These are phyloP conservation scores for Pristis pectinata DNA, from an alignment of 2,797 vertebrate genomes.

Conservation along the genomic window DNA sequence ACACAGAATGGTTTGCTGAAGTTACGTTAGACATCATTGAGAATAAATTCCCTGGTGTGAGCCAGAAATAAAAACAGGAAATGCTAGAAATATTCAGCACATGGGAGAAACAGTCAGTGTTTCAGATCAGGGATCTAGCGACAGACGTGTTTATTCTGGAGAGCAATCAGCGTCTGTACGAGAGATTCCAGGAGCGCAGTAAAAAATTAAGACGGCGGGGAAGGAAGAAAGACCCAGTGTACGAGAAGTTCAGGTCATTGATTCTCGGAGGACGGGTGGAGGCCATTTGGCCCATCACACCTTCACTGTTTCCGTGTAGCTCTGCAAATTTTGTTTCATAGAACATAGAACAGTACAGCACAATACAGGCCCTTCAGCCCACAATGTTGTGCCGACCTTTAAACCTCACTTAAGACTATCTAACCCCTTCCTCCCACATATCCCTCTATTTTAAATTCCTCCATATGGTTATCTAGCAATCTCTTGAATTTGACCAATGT, in stretches of 20 bases:
- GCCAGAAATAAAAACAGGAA: background rate
- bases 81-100: background rate
- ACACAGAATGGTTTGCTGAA: background rate
- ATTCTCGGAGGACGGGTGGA: background rate
- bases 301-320: background rate
- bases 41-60: background rate
- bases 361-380: too few relatives aligned
- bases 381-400: too few relatives aligned
- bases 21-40: background rate
- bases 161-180: background rate
- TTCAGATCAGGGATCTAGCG: background rate
- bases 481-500: too few relatives aligned
- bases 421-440: too few relatives aligned
- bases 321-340: background rate
- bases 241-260: background rate
- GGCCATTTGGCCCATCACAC: background rate
- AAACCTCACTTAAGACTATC: too few relatives aligned
- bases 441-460: too few relatives aligned
- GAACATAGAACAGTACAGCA: too few relatives aligned
- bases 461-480: too few relatives aligned
- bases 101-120: background rate
- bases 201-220: background rate
- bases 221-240: background rate
- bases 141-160: background rate
- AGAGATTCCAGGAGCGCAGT: background rate